Base-by-base conservation (phyloP, 2,888 invertebrate species). In the Drosophila aldrichi region DNA sequence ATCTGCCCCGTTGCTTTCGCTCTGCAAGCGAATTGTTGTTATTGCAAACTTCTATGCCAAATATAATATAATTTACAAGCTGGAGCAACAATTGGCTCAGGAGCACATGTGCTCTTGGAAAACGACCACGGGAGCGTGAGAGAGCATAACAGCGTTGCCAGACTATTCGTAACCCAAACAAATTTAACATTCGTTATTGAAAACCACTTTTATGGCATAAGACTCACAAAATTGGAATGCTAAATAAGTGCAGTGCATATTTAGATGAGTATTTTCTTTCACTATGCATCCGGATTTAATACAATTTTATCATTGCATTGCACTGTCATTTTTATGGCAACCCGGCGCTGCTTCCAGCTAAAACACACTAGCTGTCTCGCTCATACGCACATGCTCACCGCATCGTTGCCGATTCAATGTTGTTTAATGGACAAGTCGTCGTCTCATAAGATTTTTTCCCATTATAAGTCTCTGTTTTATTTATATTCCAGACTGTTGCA, bases 381-480 rank as follows among this genome's bases (percentile, higher is more conserved):
- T 82, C 74, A 25, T 55, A 76, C 78, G 54, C 68, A 74, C 59
- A 57, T 67, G 44, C 32, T 32, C 54, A 22, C 22, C 55, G 40
- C 34, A 64, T 18, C n/a, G 16, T 54, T 51, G 16, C 18, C 20
- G 38, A 49, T 51, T 52, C 43, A 58, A 52, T 49, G 55, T 57
- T 58, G 71, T 68, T 79, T 48, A 67, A 68, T 83, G 72, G 57
- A 61, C 68, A 65, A 81, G 60, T 55, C 57, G 79, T 85, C 65
- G 71, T 79, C 73, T 64, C 79, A 62, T 70, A 65, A 72, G 55
- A 82, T 71, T 80, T 80, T 62, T 59, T 79, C 86, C 84, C 90
- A 84, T 82, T 81, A 81, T 82, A 88, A 89, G 89, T 84, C 81
- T 80, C 70, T 66, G 58, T 74, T 87, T 89, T 91, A 91, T 91